phyloP scores from a whole-genome alignment of 2,888 invertebrate genomes.

The Scaptomyza reducta region DNA sequence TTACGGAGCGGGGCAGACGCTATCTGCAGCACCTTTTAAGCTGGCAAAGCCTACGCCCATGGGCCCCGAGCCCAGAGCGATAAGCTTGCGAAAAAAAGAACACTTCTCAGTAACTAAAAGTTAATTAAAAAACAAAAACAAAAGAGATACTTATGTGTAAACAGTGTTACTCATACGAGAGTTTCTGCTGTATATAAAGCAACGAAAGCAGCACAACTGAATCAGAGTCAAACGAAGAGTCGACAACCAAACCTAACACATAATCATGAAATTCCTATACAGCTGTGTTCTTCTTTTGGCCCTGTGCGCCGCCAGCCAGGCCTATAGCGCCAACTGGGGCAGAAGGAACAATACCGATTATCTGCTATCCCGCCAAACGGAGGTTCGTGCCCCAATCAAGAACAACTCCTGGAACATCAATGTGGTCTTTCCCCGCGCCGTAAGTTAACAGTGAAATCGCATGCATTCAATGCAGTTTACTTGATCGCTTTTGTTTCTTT shows the following conservation, averaged over 20 bases:
- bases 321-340: constrained; percentile 63
- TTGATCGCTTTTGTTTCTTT: neutral
- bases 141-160: constrained; percentile 32
- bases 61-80: constrained; percentile 23
- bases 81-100: constrained; percentile 36
- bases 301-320: constrained; percentile 54
- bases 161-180: constrained; percentile 43
- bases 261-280: constrained; percentile 55
- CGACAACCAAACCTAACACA: constrained; percentile 28
- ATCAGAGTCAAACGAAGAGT: constrained; percentile 22
- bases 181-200: constrained; percentile 40
- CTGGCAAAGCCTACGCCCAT: constrained; percentile 6
- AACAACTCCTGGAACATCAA: constrained; percentile 54
- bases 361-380: constrained; percentile 50
- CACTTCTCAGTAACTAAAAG: constrained; percentile 35
- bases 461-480: neutral
- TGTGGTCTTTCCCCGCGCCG: constrained; percentile 53
- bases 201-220: neutral
- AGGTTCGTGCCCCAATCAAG: constrained; percentile 50
- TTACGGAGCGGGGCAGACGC: neutral
- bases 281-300: constrained; percentile 60
- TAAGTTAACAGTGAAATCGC: constrained; percentile 35
- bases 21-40: constrained; percentile 10
- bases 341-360: constrained; percentile 36
- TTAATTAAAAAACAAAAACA: constrained; percentile 56